phyloP scores from a whole-genome alignment of 2,113 vertebrate species.

The Fregetta grallaria region DNA sequence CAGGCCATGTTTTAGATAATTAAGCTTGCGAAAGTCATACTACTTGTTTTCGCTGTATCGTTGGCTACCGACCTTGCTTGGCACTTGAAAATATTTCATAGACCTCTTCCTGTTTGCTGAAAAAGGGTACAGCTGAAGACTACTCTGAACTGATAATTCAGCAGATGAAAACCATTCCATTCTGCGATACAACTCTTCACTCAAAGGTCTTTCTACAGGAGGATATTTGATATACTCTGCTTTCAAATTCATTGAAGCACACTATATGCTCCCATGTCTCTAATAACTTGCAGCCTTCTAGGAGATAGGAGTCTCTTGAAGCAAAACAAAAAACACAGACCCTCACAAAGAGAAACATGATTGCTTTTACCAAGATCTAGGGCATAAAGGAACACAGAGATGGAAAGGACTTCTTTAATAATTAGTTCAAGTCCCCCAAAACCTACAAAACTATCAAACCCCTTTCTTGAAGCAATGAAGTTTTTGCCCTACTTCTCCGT shows the following conservation, averaged over 20 bases:
- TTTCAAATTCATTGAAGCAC: slow-evolving; percentile 57
- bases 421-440: slow-evolving; percentile 32
- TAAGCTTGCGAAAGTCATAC: neutral
- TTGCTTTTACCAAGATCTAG: slow-evolving; percentile 17
- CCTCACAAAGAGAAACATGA: slow-evolving; percentile 14
- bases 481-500: slow-evolving; percentile 24
- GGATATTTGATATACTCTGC: slow-evolving; percentile 40
- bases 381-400: slow-evolving; percentile 22
- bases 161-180: slow-evolving; percentile 34
- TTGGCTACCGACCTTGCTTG: neutral
- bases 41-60: neutral
- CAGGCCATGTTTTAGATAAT: neutral
- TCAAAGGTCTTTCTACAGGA: slow-evolving; percentile 25
- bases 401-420: slow-evolving; percentile 25
- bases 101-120: slow-evolving; percentile 24
- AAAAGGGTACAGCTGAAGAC: slow-evolving; percentile 18
- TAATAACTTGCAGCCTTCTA: slow-evolving; percentile 46
- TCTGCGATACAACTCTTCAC: neutral
- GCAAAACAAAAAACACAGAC: slow-evolving; percentile 44
- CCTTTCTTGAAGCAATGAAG: slow-evolving; percentile 6
- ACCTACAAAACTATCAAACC: slow-evolving; percentile 16
- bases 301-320: slow-evolving; percentile 31
- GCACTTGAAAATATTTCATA: slow-evolving; percentile 22
- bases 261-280: slow-evolving; percentile 3
- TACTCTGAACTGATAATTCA: slow-evolving; percentile 29